A percentile compares a stretch with the other conserved stretches of the same genome.
Evolutionary conservation across 1,140 invertebrate genomes (phyloP).

Genomic region (Eufriesea mexicana): DNA sequence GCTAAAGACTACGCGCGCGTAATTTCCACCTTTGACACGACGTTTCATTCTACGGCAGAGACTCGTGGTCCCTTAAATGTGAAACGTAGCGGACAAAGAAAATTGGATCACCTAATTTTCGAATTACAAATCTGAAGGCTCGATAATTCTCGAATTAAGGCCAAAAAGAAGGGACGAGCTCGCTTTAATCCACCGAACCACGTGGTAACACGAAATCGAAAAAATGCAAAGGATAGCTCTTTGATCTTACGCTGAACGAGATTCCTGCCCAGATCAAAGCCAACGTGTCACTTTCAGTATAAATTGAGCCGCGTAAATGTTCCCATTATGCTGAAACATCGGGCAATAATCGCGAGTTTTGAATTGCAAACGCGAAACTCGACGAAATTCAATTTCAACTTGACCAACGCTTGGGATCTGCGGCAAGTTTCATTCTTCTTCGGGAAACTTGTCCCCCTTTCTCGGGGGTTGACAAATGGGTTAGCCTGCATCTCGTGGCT

Average conservation of each 20-base stretch:
- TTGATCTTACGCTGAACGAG: slow-evolving; percentile 27
- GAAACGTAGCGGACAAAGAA: no score
- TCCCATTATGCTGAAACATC: slow-evolving; percentile 22
- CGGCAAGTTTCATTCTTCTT: not conserved
- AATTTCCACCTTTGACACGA: no score
- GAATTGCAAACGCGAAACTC: slow-evolving; percentile 28
- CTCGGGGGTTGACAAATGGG: not conserved
- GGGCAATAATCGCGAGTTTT: slow-evolving; percentile 32
- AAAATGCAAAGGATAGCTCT: slow-evolving; percentile 2
- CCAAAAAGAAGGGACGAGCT: not conserved
- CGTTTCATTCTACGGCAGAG: no score
- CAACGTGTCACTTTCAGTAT: slow-evolving; percentile 11
- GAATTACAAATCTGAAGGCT: not conserved
- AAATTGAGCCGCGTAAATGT: slow-evolving; percentile 40
- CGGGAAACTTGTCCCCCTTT: not conserved
- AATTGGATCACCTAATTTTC: not conserved
- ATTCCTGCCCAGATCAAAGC: slow-evolving; percentile 40
- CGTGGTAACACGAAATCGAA: no score
- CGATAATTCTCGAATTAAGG: no score
- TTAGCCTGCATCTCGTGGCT: no score
- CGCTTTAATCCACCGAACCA: no score
- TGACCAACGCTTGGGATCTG: not conserved
- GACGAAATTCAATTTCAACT: slow-evolving; percentile 35
- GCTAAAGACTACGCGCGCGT: no score
- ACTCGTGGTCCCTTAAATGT: no score